Evolutionary conservation across 2,888 invertebrate species (phyloP).

Genomic region (Ectemnius cavifrons): DNA sequence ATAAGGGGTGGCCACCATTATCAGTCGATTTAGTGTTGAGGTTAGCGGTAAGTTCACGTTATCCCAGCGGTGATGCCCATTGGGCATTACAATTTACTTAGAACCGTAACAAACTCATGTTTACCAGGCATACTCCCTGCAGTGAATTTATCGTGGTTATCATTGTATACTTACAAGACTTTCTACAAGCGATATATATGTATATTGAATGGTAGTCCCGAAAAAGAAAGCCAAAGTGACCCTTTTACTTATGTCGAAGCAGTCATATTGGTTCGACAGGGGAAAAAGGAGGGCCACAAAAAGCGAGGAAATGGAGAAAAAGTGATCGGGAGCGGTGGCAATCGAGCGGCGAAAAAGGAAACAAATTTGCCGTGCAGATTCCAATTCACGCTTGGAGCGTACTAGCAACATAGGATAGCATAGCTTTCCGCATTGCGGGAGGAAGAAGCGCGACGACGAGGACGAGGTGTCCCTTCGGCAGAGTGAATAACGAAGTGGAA

Average conservation of each 20-base stretch:
- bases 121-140: too few relatives aligned
- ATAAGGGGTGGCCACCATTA: slow-evolving; percentile 42
- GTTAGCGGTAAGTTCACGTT: background rate
- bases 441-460: slow-evolving; percentile 6
- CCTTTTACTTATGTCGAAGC: background rate
- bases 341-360: slow-evolving; percentile 23
- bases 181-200: too few relatives aligned
- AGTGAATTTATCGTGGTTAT: too few relatives aligned
- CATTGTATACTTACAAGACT: too few relatives aligned
- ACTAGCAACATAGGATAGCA: slow-evolving; percentile 20
- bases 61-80: background rate
- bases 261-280: too few relatives aligned
- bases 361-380: slow-evolving; percentile 45
- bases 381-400: slow-evolving; percentile 35
- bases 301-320: too few relatives aligned
- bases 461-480: slow-evolving; percentile 26
- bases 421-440: background rate
- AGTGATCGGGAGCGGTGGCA: too few relatives aligned
- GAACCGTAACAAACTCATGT: too few relatives aligned
- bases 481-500: slow-evolving; percentile 70
- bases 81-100: background rate
- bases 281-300: too few relatives aligned
- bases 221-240: background rate
- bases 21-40: slow-evolving; percentile 29
- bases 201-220: too few relatives aligned